Evolutionary conservation across 2,888 invertebrate genomes (phyloP).

Genomic region (Cephus runcator): DNA sequence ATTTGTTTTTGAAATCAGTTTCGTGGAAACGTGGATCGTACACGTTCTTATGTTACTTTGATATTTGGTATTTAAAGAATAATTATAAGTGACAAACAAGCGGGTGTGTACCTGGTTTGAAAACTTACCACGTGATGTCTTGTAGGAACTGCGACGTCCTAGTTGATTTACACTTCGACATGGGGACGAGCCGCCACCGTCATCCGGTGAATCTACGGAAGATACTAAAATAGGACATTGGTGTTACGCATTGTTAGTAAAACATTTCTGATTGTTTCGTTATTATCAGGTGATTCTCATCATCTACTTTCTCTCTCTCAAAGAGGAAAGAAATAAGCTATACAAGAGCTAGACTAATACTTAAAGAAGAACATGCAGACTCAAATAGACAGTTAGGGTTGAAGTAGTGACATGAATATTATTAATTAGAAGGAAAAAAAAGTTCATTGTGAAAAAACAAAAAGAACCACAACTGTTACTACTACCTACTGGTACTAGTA

Average conservation of each 20-base stretch:
- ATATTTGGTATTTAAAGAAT: not conserved
- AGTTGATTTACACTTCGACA: constrained; percentile 74
- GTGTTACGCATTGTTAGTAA: constrained; percentile 4
- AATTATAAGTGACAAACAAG: not conserved
- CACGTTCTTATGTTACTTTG: constrained; percentile 27
- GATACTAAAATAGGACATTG: constrained; percentile 61
- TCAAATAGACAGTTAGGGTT: not conserved
- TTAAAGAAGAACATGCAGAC: not conserved
- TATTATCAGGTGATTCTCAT: not conserved
- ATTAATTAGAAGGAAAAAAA: not conserved
- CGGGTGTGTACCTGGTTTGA: not conserved
- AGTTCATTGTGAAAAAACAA: not conserved
- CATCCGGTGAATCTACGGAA: constrained; percentile 77
- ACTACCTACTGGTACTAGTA: not conserved
- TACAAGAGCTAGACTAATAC: not conserved
- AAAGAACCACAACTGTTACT: not conserved
- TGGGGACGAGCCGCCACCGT: constrained; percentile 80
- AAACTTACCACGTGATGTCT: constrained; percentile 85
- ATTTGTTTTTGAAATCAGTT: not conserved
- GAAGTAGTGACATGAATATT: not conserved
- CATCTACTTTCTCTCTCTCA: not conserved
- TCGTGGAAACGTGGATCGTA: constrained; percentile 30
- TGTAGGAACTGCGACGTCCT: constrained; percentile 87
- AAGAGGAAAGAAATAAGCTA: not conserved
- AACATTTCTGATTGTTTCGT: not conserved